These are phyloP conservation scores for Tetramorium alpestre DNA, from an alignment of 1,140 invertebrate species.

Conservation along the genomic window DNA sequence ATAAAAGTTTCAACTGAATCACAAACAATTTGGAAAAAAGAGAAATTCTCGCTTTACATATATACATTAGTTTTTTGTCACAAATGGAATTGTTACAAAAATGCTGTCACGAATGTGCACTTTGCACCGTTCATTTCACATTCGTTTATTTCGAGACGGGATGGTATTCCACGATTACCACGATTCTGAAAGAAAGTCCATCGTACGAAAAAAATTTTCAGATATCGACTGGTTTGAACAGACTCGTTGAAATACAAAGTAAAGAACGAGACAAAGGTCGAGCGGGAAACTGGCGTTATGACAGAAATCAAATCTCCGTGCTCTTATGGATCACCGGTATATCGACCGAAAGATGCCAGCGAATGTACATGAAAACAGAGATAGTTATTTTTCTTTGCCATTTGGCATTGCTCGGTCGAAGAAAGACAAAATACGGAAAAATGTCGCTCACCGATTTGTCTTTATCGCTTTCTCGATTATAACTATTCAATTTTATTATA, in stretches of 20 bases:
- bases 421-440: neutral
- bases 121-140: neutral
- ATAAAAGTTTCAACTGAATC: no score
- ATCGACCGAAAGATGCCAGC: neutral
- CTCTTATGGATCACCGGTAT: neutral
- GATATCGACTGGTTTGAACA: neutral
- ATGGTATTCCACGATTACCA: neutral
- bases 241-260: neutral
- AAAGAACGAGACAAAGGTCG: neutral
- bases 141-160: neutral
- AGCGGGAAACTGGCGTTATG: neutral
- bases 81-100: neutral
- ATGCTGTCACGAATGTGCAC: neutral
- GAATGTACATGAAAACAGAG: neutral
- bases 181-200: neutral
- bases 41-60: no score
- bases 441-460: neutral
- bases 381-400: neutral
- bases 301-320: slow-evolving; percentile 6
- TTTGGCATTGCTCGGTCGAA: neutral
- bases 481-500: neutral
- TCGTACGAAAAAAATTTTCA: neutral
- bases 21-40: neutral
- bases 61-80: neutral
- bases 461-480: neutral